Conservation (phyloP, 2,888 invertebrate species). For the Dione juno region DNA sequence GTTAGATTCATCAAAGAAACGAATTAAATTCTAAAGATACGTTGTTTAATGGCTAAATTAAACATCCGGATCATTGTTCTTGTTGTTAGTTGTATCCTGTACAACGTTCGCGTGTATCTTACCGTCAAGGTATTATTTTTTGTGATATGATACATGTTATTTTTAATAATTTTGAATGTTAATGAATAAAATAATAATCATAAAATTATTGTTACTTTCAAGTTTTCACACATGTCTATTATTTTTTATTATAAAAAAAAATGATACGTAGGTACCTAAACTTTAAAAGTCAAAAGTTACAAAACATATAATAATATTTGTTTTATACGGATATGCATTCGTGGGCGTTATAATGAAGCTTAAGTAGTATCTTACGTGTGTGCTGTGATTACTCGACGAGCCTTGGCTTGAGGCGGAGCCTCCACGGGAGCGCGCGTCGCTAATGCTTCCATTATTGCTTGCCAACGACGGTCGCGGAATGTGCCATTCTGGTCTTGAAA, state of each 20-base stretch:
- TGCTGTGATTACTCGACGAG: conserved; percentile 88
- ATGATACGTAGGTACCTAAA: no score
- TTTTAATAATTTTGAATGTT: background rate
- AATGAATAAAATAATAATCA: background rate
- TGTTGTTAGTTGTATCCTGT: conserved; percentile 33
- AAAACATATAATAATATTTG: background rate
- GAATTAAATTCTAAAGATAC: conserved; percentile 37
- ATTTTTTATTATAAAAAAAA: no score
- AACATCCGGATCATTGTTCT: conserved; percentile 44
- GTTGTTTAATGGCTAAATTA: conserved; percentile 33
- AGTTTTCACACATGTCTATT: no score
- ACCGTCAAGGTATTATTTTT: conserved; percentile 29
- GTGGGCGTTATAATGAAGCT: conserved; percentile 30
- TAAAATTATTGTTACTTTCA: no score
- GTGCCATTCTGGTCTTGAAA: conserved; percentile 86
- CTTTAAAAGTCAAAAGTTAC: no score
- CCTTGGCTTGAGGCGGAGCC: conserved; percentile 87
- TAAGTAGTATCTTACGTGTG: conserved; percentile 85
- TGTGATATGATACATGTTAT: background rate
- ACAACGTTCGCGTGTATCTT: conserved; percentile 24
- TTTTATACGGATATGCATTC: conserved; percentile 20
- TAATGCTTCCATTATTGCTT: conserved; percentile 67
- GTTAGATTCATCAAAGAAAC: conserved; percentile 34
- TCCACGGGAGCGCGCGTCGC: conserved; percentile 73
- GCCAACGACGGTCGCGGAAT: conserved; percentile 92